Evolutionary conservation across 2,113 vertebrate species (phyloP), one percentile per base, ranked within the genome.

Genomic region (Centropristis striata): DNA sequence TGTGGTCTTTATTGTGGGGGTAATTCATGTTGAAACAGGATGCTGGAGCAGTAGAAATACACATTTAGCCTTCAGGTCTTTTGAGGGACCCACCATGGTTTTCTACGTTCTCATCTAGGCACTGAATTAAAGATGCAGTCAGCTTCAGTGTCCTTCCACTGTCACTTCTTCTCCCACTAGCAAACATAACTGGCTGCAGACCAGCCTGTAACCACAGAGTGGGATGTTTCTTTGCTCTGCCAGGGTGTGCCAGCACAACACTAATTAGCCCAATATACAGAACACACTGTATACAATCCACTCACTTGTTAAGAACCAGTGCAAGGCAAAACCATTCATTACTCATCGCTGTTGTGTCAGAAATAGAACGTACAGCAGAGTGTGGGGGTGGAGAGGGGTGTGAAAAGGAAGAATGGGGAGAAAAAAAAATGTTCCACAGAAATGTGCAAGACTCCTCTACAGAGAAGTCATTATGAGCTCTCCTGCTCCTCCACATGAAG

Each of bases 331-430:
- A 82, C 70, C 87, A 77, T 84, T 92, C 85, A 93, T 88, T 91
- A 86, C 84, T 86, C 90, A 89, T 85, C 18, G 60, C 84, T 85
- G 89, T 75, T 61, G 87, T 85, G 87, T 90, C 87, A 91, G 80
- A 92, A 90, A 90, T 90, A 90, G 92, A 93, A 68, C 25, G 25
- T 65, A 66, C 57, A 81, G 81, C 80, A 53, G 67, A 71, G 80
- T 71, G 80, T 71, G 88, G 79, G 81, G 88, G 87, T 28, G 80
- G 83, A 82, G 67, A 67, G 60, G 78, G 86, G 80, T 77, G 86
- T 75, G 78, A 88, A 87, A 78, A 63, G 69, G 61, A 76, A 57
- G 75, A 77, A 81, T 44, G 8, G 71, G 71, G 55, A 78, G 47
- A 42, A 71, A 39, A 69, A 77, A 77, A 78, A 80, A 81, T 36